A percentile compares a stretch with the other conserved stretches of the same genome.
These are phyloP conservation scores for Glareola pratincola DNA, from an alignment of 2,113 vertebrate species.

Conservation along the genomic window DNA sequence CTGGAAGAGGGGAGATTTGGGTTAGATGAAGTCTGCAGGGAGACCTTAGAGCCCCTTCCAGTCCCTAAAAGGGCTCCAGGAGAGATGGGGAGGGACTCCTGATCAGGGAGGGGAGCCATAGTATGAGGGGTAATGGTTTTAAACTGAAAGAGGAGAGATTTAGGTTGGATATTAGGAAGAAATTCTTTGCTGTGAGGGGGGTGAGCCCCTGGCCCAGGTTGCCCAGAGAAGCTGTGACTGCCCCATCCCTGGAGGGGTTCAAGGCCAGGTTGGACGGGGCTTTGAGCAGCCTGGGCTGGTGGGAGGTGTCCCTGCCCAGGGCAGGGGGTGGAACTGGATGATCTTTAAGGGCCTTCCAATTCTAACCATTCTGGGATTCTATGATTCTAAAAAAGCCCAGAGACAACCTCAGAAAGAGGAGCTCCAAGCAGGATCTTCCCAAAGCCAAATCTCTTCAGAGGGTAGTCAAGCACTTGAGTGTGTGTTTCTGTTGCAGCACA, in stretches of 20 bases:
- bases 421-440: background rate
- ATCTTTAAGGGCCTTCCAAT: background rate
- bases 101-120: background rate
- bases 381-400: background rate
- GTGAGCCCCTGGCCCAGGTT: background rate
- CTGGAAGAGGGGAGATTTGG: too few species aligned
- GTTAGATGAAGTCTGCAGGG: too few species aligned
- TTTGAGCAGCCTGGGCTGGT: background rate
- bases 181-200: background rate
- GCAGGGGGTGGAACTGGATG: background rate
- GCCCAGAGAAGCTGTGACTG: background rate
- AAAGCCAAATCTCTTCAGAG: background rate
- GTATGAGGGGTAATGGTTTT: background rate
- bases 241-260: background rate
- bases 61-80: background rate
- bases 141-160: background rate
- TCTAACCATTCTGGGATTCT: background rate
- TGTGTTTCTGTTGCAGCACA: background rate
- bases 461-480: fast-evolving
- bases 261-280: background rate
- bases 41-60: background rate
- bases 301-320: background rate
- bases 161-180: background rate
- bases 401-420: background rate
- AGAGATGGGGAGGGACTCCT: background rate